These are phyloP conservation scores for Coptodon rendalli DNA, from an alignment of 2,113 vertebrate genomes.

Conservation along the genomic window DNA sequence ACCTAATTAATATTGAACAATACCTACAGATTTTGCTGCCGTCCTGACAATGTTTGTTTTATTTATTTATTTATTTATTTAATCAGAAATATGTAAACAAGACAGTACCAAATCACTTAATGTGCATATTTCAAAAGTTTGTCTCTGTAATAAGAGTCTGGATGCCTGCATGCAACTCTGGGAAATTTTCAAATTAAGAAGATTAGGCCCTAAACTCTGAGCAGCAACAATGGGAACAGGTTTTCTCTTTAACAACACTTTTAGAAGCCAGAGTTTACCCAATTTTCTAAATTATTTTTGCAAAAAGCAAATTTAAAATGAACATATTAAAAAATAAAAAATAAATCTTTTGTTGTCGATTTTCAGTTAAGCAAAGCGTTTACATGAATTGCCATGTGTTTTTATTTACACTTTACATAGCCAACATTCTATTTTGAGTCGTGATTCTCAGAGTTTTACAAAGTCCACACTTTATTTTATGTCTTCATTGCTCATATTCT, in stretches of 20 bases:
- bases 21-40: not conserved
- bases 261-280: no score
- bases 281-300: not conserved
- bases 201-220: not conserved
- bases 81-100: not conserved
- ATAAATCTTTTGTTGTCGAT: accelerated
- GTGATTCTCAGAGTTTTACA: not conserved
- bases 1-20: not conserved
- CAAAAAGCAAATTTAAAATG: not conserved
- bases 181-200: not conserved
- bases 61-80: not conserved
- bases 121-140: not conserved
- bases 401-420: not conserved
- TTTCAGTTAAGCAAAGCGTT: not conserved
- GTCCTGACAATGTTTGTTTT: not conserved
- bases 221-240: no score
- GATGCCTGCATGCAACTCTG: not conserved
- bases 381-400: not conserved
- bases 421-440: not conserved
- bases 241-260: no score
- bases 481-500: not conserved
- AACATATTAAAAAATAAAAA: not conserved
- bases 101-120: not conserved
- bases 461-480: not conserved
- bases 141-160: not conserved